These are phyloP conservation scores for Drosophila diplacantha DNA, from an alignment of 2,888 invertebrate species.

Conservation along the genomic window DNA sequence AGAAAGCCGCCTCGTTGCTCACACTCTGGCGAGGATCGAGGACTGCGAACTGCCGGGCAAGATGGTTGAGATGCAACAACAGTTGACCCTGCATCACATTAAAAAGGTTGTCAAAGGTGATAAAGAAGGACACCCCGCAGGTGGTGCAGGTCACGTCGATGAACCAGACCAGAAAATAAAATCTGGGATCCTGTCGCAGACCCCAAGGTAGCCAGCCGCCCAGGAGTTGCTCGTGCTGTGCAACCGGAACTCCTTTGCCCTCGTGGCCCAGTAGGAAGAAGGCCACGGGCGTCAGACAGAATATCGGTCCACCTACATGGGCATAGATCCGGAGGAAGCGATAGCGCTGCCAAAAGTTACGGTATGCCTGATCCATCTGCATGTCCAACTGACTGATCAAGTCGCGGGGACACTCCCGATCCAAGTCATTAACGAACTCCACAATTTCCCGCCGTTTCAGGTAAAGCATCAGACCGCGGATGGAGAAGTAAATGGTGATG, in stretches of 20 bases:
- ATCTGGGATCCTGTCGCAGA: conserved; percentile 38
- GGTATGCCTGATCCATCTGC: conserved; percentile 12
- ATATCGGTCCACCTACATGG: background rate
- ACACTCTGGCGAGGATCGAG: conserved; percentile 31
- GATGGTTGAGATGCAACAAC: conserved; percentile 49
- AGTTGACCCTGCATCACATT: conserved; percentile 47
- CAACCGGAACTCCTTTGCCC: conserved; percentile 25
- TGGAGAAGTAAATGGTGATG: conserved; percentile 31
- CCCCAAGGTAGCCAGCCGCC: conserved; percentile 49
- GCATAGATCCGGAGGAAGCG: background rate
- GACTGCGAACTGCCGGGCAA: conserved; percentile 16
- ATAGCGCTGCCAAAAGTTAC: background rate
- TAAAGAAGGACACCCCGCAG: conserved; percentile 36
- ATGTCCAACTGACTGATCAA: conserved; percentile 25
- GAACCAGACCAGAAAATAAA: conserved; percentile 33
- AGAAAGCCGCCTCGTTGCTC: conserved; percentile 7
- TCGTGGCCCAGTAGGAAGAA: conserved; percentile 27
- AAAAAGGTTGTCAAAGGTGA: conserved; percentile 47
- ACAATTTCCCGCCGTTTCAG: conserved; percentile 40
- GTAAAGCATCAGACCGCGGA: conserved; percentile 44
- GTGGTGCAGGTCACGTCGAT: conserved; percentile 20
- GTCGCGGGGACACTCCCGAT: conserved; percentile 45
- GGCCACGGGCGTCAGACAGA: conserved; percentile 2
- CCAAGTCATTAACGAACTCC: conserved; percentile 41
- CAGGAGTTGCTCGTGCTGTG: conserved; percentile 44